Evolutionary conservation across 2,113 vertebrate species (phyloP), one percentile per base, ranked within the genome.

Genomic region (Brachyistius frenatus): DNA sequence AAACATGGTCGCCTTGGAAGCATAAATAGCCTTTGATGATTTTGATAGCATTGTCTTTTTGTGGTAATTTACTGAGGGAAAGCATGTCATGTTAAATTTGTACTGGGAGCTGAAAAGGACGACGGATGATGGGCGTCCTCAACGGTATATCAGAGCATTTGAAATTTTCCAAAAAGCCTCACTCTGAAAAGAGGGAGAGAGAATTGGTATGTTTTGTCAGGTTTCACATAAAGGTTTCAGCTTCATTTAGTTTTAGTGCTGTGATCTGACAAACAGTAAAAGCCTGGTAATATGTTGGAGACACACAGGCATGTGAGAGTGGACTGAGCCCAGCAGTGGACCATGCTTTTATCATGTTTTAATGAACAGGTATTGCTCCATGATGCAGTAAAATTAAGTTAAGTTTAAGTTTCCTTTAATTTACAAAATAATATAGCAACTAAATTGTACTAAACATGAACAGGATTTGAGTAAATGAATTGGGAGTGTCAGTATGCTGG

Each of bases 1-100:
- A 56, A 76, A 73, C 39, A 16, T 2, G 23, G 64, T 81, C 41
- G 39, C 78, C 70, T 69, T 81, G 69, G 55, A 71, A 78, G 75
- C 58, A 0, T 46, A 52, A 47, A 78, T 61, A 44, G 37, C 39
- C 11, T 61, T 0, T 5, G 37, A 55, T 50, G 35, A 72, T 16
- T 66, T 54, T 56, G 35, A 77, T 49, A 44, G 44, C 4, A 31
- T 9, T 57, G 73, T 39, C 11, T 8, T 55, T 32, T 13, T 13
- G 16, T 33, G 61, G 62, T 66, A 14, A 62, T 65, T 66, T 52
- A 36, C 41, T 10, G 16, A 2, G 11, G 44, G 14, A 46, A 16
- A 39, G 11, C 41, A 23, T 13, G 56, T 14, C 61, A 7, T 3
- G 4, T 2, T 23, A 23, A 23, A 23, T 1, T 23, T 23, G 5